Evolutionary conservation across 2,797 vertebrate species (phyloP).

Genomic region (Melanotaenia maccullochi): DNA sequence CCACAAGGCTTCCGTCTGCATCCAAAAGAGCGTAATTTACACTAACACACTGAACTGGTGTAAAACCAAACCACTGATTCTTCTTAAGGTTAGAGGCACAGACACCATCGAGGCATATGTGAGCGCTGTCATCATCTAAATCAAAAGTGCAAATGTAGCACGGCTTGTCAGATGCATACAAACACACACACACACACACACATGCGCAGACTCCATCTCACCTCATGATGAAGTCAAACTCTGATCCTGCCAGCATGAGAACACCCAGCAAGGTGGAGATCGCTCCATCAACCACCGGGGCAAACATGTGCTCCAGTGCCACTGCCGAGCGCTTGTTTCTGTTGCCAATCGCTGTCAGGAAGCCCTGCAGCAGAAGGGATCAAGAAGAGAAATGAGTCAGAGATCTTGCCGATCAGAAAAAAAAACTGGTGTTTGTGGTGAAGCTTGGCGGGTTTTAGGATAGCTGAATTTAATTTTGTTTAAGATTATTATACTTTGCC

Average conservation of each 20-base stretch:
- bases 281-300: constrained; percentile 96
- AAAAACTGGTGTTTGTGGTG: constrained; percentile 55
- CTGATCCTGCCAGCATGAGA: constrained; percentile 96
- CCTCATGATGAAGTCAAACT: constrained; percentile 99
- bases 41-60: neutral
- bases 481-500: constrained; percentile 48
- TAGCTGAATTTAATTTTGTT: constrained; percentile 61
- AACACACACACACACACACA: constrained; percentile 6
- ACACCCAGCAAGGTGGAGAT: constrained; percentile 95
- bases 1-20: constrained; percentile 49
- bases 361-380: constrained; percentile 83
- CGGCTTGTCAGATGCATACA: constrained; percentile 24
- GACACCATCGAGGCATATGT: neutral
- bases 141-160: constrained; percentile 34
- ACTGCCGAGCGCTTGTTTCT: constrained; percentile 88
- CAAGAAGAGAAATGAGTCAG: constrained; percentile 63
- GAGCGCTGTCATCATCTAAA: neutral
- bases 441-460: constrained; percentile 53
- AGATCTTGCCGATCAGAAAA: constrained; percentile 70
- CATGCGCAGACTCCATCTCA: constrained; percentile 63
- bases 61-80: too few relatives aligned
- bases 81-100: too few relatives aligned
- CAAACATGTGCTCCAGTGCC: constrained; percentile 94
- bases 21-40: constrained; percentile 28
- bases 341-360: constrained; percentile 92